Evolutionary conservation across 2,797 vertebrate species (phyloP).

Genomic region (Buceros bicornis): DNA sequence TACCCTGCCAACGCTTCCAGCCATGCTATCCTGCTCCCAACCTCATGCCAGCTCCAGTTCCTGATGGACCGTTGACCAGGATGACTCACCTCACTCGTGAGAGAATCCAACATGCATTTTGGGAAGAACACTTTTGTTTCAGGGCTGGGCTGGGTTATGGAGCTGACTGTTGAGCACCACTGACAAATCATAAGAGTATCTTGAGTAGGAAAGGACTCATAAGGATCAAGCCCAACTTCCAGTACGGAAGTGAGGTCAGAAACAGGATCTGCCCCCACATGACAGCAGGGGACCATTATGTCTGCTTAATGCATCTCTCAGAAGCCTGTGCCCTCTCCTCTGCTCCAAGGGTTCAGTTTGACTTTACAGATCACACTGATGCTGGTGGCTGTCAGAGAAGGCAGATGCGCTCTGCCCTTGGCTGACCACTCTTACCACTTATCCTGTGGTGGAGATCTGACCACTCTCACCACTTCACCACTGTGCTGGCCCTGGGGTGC

Average conservation of each 20-base stretch:
- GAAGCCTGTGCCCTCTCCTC: background rate
- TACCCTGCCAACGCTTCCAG: background rate
- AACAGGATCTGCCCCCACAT: background rate
- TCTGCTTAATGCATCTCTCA: background rate
- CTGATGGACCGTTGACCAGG: background rate
- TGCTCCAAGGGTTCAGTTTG: background rate
- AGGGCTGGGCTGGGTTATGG: fast-evolving
- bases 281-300: background rate
- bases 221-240: background rate
- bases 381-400: background rate
- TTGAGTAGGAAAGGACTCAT: background rate
- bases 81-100: background rate
- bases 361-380: background rate
- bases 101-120: background rate
- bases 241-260: background rate
- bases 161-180: fast-evolving
- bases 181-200: background rate
- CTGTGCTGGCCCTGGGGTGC: no score
- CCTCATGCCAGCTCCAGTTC: background rate
- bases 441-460: background rate
- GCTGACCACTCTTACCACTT: background rate
- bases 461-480: background rate
- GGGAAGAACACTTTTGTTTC: background rate
- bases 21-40: fast-evolving
- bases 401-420: background rate